Evolutionary conservation across 1,140 invertebrate genomes (phyloP).

Genomic region (Lasioglossum baleicum): DNA sequence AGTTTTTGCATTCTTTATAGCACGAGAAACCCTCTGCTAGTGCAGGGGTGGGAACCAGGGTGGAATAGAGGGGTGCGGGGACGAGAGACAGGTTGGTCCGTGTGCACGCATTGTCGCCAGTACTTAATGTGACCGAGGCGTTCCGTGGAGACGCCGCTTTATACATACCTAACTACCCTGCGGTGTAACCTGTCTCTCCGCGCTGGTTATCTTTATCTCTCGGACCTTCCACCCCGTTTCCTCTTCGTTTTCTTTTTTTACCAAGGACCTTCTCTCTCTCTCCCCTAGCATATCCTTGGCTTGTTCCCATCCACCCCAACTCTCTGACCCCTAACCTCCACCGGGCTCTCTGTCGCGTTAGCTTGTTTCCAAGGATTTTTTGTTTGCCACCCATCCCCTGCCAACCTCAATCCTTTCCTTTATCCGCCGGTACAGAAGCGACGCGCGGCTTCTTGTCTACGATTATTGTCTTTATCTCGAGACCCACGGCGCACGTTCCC

Average conservation of each 20-base stretch:
- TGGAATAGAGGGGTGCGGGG: too few species aligned
- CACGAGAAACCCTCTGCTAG: too few species aligned
- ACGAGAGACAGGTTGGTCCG: too few species aligned
- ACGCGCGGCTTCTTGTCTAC: not conserved
- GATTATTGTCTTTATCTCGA: slow-evolving; percentile 1
- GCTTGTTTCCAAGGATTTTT: not conserved
- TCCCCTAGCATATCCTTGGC: too few species aligned
- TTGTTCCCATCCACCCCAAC: too few species aligned
- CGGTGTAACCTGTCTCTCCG: too few species aligned
- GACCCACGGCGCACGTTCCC: not conserved
- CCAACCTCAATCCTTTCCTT: slow-evolving; percentile 14
- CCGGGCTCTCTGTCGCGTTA: too few species aligned
- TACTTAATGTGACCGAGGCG: slow-evolving; percentile 61
- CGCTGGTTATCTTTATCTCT: slow-evolving; percentile 9
- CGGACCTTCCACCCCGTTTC: not conserved
- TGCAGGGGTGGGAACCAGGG: too few species aligned
- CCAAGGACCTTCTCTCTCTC: too few species aligned
- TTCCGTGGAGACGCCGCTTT: slow-evolving; percentile 64
- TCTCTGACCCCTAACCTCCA: too few species aligned
- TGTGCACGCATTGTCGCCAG: slow-evolving; percentile 34
- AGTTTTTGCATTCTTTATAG: too few species aligned
- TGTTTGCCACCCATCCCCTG: slow-evolving; percentile 9
- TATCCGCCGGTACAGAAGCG: not conserved
- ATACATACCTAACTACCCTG: slow-evolving; percentile 56
- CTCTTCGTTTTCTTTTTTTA: too few species aligned